A percentile compares a stretch with the other conserved stretches of the same genome.
Evolutionary conservation across 1,140 invertebrate species (phyloP).

Genomic region (Drosophila serrata): DNA sequence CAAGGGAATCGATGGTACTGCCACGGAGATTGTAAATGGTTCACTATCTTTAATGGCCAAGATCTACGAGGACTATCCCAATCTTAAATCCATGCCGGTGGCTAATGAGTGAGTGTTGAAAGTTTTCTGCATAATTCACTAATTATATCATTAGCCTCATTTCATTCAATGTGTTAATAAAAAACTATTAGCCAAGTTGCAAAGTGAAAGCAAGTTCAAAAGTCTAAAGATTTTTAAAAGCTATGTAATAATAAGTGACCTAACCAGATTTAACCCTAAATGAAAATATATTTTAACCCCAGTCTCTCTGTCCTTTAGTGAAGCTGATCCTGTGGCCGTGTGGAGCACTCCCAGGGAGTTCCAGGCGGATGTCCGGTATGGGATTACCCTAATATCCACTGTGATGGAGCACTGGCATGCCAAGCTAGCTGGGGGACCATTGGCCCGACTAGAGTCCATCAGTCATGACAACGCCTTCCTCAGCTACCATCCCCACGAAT

Average conservation of each 20-base stretch:
- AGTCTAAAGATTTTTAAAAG: neutral
- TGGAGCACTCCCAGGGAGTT: slow-evolving; percentile 85
- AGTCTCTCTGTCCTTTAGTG: slow-evolving; percentile 65
- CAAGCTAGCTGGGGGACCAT: slow-evolving; percentile 58
- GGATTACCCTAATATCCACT: slow-evolving; percentile 81
- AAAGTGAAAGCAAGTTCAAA: neutral
- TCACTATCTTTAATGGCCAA: slow-evolving; percentile 77
- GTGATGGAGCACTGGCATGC: slow-evolving; percentile 84
- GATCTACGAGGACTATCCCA: slow-evolving; percentile 80
- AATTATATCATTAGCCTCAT: neutral
- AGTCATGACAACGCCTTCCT: slow-evolving; percentile 87
- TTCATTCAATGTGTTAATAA: neutral
- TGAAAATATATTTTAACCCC: neutral
- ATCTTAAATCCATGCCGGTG: slow-evolving; percentile 78
- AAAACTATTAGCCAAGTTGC: neutral
- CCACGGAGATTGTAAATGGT: slow-evolving; percentile 76
- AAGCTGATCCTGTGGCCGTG: slow-evolving; percentile 86
- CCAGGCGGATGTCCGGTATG: slow-evolving; percentile 86
- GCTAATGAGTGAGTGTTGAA: slow-evolving; percentile 84
- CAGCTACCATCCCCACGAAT: slow-evolving; percentile 86
- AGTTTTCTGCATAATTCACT: neutral
- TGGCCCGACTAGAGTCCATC: slow-evolving; percentile 77
- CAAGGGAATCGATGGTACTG: slow-evolving; percentile 85
- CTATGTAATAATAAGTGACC: neutral
- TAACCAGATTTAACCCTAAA: neutral